phyloP scores from a whole-genome alignment of 2,888 invertebrate species.

The Temnothorax ravouxi region DNA sequence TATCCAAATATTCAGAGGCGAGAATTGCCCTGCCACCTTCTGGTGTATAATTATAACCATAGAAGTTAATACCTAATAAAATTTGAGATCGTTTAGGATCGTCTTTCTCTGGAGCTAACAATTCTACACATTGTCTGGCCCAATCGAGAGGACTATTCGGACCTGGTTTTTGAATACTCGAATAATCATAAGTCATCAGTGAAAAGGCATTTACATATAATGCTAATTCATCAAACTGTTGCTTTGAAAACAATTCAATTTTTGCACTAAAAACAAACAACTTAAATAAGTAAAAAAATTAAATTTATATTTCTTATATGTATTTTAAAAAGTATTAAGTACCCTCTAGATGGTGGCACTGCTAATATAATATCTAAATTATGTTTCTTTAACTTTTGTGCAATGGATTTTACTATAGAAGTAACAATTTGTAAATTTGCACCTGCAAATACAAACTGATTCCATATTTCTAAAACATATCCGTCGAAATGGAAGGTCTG shows the following conservation, averaged over 20 bases:
- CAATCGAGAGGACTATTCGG: constrained; percentile 96
- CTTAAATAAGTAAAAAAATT: constrained; percentile 25
- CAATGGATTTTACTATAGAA: constrained; percentile 90
- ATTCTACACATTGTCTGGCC: constrained; percentile 92
- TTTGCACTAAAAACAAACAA: constrained; percentile 74
- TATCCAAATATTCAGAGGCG: constrained; percentile 92
- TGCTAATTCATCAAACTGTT: constrained; percentile 93
- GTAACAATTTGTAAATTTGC: constrained; percentile 88
- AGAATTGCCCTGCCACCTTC: constrained; percentile 94
- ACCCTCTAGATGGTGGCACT: constrained; percentile 92
- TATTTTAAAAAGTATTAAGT: constrained; percentile 7
- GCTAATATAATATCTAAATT: constrained; percentile 91
- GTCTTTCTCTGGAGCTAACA: constrained; percentile 89
- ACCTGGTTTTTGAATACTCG: constrained; percentile 93
- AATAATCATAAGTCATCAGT: constrained; percentile 99
- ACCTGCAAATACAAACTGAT: constrained; percentile 91
- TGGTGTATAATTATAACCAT: constrained; percentile 95
- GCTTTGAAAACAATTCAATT: constrained; percentile 90
- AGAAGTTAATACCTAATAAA: constrained; percentile 96
- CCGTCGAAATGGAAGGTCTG: constrained; percentile 95
- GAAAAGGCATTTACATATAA: constrained; percentile 94
- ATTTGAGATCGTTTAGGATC: constrained; percentile 91
- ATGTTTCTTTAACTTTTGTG: constrained; percentile 86
- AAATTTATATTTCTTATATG: not conserved
- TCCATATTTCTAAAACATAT: constrained; percentile 96